Evolutionary conservation across 2,113 vertebrate genomes (phyloP).

Genomic region (Anoura caudifer): DNA sequence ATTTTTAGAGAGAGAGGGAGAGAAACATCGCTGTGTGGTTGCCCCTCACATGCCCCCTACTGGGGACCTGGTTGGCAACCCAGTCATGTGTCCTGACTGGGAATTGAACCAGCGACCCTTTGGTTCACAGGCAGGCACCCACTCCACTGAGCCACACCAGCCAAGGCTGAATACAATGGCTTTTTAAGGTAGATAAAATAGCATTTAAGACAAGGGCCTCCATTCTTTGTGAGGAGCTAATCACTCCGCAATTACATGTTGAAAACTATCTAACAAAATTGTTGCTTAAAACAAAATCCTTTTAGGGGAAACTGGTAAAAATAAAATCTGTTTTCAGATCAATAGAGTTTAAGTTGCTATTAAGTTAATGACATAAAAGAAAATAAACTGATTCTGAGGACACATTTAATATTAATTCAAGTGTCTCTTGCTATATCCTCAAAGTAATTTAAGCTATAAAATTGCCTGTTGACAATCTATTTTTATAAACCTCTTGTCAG

Average conservation of each 20-base stretch:
- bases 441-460: constrained; percentile 32
- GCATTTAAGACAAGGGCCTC: neutral
- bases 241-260: neutral
- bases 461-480: neutral
- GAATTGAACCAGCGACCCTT: too few species aligned
- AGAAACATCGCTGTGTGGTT: too few species aligned
- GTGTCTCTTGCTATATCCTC: constrained; percentile 4
- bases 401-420: constrained; percentile 48
- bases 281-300: neutral
- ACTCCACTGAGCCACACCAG: too few species aligned
- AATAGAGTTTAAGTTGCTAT: neutral
- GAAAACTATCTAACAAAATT: neutral
- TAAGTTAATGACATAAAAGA: constrained; percentile 16
- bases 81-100: too few species aligned
- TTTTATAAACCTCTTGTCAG: constrained; percentile 40
- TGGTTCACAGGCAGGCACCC: too few species aligned
- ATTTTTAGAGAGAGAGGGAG: too few species aligned
- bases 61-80: too few species aligned
- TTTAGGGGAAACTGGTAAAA: neutral
- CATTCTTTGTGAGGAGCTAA: neutral
- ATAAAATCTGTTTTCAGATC: neutral
- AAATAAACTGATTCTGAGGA: constrained; percentile 25
- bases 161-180: neutral
- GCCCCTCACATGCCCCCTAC: too few species aligned
- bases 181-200: neutral